phyloP scores from a whole-genome alignment of 2,113 vertebrate genomes.

The pig (Sus scrofa) region DNA sequence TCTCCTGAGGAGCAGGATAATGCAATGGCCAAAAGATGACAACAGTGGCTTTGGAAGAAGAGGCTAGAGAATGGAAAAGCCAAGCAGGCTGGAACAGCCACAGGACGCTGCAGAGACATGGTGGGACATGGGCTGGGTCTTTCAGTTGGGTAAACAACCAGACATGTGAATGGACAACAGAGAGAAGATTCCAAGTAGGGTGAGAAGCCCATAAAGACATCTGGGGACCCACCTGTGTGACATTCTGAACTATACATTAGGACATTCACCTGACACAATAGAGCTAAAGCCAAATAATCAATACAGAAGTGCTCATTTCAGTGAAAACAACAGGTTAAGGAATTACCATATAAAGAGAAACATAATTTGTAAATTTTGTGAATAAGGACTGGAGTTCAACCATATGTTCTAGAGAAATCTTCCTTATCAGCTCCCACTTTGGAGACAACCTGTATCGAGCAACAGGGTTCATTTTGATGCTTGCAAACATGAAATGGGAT shows the following conservation, averaged over 20 bases:
- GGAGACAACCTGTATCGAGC: neutral
- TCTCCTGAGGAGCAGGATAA: neutral
- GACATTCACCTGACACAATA: neutral
- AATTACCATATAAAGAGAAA: slow-evolving; percentile 50
- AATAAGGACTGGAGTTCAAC: neutral
- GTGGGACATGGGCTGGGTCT: neutral
- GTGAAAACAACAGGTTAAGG: neutral
- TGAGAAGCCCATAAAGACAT: neutral
- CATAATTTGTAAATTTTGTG: neutral
- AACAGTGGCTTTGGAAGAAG: neutral
- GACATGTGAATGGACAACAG: neutral
- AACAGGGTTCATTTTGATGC: neutral
- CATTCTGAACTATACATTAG: neutral
- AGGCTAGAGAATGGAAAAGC: neutral
- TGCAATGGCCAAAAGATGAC: neutral
- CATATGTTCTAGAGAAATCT: slow-evolving; percentile 13
- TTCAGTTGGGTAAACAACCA: neutral
- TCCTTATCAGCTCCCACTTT: slow-evolving; percentile 4
- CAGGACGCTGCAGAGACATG: neutral
- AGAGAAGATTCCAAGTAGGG: neutral
- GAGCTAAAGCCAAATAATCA: neutral
- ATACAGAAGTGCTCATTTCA: neutral
- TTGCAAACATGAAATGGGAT: neutral
- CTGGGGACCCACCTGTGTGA: neutral
- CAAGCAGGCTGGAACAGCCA: neutral